phyloP scores from a whole-genome alignment of 2,797 vertebrate genomes.

The Threskiornis aethiopicus region DNA sequence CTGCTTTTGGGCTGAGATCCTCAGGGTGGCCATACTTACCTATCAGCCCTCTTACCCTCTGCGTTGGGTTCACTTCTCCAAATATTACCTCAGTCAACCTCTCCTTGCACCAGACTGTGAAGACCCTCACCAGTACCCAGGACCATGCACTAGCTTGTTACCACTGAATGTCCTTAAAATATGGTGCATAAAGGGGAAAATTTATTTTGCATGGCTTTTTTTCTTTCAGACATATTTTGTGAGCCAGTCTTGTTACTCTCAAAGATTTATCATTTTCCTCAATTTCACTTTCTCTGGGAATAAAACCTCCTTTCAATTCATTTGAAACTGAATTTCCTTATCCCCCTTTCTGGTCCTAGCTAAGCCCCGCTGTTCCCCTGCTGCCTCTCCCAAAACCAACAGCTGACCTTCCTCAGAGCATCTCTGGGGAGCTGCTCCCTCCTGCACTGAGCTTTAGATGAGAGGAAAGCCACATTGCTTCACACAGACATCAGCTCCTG shows the following conservation, averaged over 20 bases:
- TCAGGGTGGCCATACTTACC: not conserved
- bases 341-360: not conserved
- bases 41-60: not conserved
- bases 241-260: not conserved
- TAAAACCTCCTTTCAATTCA: not conserved
- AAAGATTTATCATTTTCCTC: not conserved
- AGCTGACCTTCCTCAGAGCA: not conserved
- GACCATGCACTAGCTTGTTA: not conserved
- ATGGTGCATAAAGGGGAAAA: not conserved
- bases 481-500: not conserved
- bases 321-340: not conserved
- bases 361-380: not conserved
- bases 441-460: not conserved
- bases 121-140: not conserved
- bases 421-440: not conserved
- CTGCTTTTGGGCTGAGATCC: not conserved
- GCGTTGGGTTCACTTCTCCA: not conserved
- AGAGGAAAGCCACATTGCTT: not conserved
- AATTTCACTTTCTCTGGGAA: not conserved
- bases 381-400: not conserved
- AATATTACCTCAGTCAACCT: not conserved
- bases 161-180: not conserved
- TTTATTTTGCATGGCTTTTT: not conserved
- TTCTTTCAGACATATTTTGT: not conserved
- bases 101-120: not conserved